These are phyloP conservation scores for Hirtodrosophila cameraria DNA, from an alignment of 2,888 invertebrate species.

Conservation along the genomic window DNA sequence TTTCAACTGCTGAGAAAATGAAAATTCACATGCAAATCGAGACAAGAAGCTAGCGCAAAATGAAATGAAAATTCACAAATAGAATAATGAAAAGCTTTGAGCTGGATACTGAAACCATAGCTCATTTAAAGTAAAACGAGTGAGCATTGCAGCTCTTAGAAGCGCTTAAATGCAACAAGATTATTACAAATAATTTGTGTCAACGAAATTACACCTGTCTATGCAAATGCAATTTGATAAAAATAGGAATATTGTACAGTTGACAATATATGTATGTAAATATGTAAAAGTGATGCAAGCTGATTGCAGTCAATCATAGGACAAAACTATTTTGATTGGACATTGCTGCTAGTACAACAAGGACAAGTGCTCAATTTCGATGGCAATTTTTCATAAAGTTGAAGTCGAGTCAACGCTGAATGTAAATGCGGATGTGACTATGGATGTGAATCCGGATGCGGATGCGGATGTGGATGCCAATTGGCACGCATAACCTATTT, in stretches of 20 bases:
- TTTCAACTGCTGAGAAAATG: constrained; percentile 38
- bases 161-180: constrained; percentile 2
- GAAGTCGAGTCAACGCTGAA: constrained; percentile 19
- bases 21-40: constrained; percentile 52
- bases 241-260: constrained; percentile 38
- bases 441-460: constrained; percentile 10
- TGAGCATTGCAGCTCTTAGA: constrained; percentile 5
- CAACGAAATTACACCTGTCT: constrained; percentile 30
- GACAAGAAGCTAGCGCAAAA: constrained; percentile 31
- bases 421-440: constrained; percentile 16
- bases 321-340: constrained; percentile 65
- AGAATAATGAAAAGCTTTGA: constrained; percentile 1
- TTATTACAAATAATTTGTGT: constrained; percentile 32
- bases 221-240: constrained; percentile 45
- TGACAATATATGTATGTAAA: constrained; percentile 5
- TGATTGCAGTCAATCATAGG: constrained; percentile 55
- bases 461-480: constrained; percentile 46
- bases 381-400: constrained; percentile 52
- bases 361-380: constrained; percentile 45
- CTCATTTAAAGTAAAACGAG: not conserved
- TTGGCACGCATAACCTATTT: constrained; percentile 78
- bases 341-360: constrained; percentile 23
- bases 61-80: constrained; percentile 28
- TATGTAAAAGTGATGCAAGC: constrained; percentile 22
- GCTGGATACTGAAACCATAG: constrained; percentile 1